Evolutionary conservation across 2,888 invertebrate genomes (phyloP), one percentile per base, ranked within the genome.

Genomic region (Chorisops tibialis): DNA sequence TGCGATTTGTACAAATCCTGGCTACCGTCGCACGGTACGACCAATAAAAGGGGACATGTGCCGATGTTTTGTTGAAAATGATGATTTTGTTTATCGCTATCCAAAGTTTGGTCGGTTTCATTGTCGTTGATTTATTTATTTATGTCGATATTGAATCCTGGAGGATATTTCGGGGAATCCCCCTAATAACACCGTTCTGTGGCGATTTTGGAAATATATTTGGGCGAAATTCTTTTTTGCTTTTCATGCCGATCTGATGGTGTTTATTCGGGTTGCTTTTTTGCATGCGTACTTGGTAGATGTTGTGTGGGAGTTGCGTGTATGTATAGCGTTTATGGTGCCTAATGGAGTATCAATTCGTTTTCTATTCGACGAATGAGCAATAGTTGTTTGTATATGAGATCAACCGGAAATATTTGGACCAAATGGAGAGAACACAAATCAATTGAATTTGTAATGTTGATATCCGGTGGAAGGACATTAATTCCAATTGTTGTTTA

Each of bases 381-480:
- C 22, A 39, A 30, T 16, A 41, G 35, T 54, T 16, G 38, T 21
- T 12, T 12, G 30, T 45, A 45, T 58, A 37, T 12, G 41, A 30
- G 47, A 47, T 58, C 56, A 45, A 18, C 56, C 47, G 56, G 56
- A 58, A 58, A 58, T 58, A 58, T 58, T 38, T 47, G 37, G 24
- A 22, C 35, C 45, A 58, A 58, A 22, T 39, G 14, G 30, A 45
- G 45, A 24, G 47, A 58, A 58, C 41, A 45, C 56, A 58, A 58
- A 58, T 45, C 45, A 58, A 58, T 41, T 58, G 56, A 47, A 58
- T 58, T 58, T 45, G 56, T 30, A 58, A 58, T 47, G 30, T 58
- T 12, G 16, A 7, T 37, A 35, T 22, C 41, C 22, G 21, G 30
- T 21, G 43, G 30, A 58, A 58, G 56, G 47, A 45, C 35, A 39